Percentiles rank a stretch among this genome's conserved stretches.
phyloP scores from a whole-genome alignment of 2,888 invertebrate species.

The Ophion ellenae region DNA sequence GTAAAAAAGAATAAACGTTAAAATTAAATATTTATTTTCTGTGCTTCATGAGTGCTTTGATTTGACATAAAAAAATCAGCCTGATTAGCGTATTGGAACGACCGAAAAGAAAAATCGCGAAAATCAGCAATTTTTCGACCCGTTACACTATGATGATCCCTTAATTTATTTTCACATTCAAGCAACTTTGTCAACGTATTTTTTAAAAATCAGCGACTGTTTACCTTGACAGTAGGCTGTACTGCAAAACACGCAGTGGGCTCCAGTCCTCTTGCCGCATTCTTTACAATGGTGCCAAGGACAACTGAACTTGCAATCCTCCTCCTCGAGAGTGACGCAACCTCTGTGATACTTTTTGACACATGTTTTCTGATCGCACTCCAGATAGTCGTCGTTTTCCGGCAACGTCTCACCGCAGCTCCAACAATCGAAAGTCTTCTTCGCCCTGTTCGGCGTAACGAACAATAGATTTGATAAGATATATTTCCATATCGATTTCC shows the following conservation, averaged over 20 bases:
- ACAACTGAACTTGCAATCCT: slow-evolving; percentile 76
- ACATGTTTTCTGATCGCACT: slow-evolving; percentile 78
- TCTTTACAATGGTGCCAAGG: slow-evolving; percentile 80
- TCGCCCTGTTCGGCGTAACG: slow-evolving; percentile 41
- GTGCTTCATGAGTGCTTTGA: too few relatives aligned
- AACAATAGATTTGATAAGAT: slow-evolving; percentile 10
- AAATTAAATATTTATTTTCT: too few relatives aligned
- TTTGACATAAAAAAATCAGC: too few relatives aligned
- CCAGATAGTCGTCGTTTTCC: slow-evolving; percentile 67
- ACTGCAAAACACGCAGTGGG: slow-evolving; percentile 79
- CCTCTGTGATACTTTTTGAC: slow-evolving; percentile 76
- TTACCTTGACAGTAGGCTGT: slow-evolving; percentile 80
- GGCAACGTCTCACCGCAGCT: slow-evolving; percentile 74
- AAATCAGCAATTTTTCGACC: too few relatives aligned
- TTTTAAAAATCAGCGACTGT: neutral
- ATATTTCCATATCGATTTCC: neutral
- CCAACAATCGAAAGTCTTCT: slow-evolving; percentile 74
- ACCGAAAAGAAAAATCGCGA: too few relatives aligned
- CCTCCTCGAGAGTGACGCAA: slow-evolving; percentile 74
- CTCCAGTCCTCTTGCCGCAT: slow-evolving; percentile 77
- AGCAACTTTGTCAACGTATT: neutral
- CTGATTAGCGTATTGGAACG: too few relatives aligned
- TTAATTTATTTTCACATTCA: neutral
- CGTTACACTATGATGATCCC: too few relatives aligned
- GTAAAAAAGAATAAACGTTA: too few relatives aligned